A percentile compares a stretch with the other conserved stretches of the same genome.
phyloP scores from a whole-genome alignment of 1,140 invertebrate species.

The Drosophila eugracilis region DNA sequence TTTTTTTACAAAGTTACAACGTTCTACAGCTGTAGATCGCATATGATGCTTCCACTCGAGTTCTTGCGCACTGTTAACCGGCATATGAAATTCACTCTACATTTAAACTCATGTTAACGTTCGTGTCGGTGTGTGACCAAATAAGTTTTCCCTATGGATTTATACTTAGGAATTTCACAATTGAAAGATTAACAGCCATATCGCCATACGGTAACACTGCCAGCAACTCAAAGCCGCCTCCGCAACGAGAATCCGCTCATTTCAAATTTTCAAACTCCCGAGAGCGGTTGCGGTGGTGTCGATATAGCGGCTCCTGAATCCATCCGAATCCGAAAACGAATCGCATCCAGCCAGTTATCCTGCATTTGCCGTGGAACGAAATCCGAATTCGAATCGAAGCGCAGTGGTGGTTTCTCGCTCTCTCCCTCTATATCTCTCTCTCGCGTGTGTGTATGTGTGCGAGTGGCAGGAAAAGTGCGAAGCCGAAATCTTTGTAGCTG shows the following conservation, averaged over 20 bases:
- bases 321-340: conserved; percentile 13
- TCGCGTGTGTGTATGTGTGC: conserved; percentile 56
- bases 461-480: conserved; percentile 74
- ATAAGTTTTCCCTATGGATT: too few relatives aligned
- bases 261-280: conserved; percentile 14
- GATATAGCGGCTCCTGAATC: conserved; percentile 14
- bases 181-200: too few relatives aligned
- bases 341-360: conserved; percentile 29
- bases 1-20: too few relatives aligned
- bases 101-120: too few relatives aligned
- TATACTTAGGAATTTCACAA: too few relatives aligned
- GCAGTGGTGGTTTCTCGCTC: conserved; percentile 67
- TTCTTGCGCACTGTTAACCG: too few relatives aligned
- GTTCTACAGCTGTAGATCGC: too few relatives aligned
- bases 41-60: too few relatives aligned
- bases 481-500: conserved; percentile 42
- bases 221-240: not conserved
- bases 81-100: too few relatives aligned
- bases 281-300: conserved; percentile 2
- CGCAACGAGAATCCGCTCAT: conserved; percentile 4
- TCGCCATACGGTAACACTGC: not conserved
- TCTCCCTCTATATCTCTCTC: conserved; percentile 48
- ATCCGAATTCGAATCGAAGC: conserved; percentile 30
- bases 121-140: too few relatives aligned
- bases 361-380: conserved; percentile 34